Percentiles rank a stretch among this genome's conserved stretches.
Evolutionary conservation across 2,113 vertebrate genomes (phyloP).

Genomic region (Sarotherodon lohbergeri): DNA sequence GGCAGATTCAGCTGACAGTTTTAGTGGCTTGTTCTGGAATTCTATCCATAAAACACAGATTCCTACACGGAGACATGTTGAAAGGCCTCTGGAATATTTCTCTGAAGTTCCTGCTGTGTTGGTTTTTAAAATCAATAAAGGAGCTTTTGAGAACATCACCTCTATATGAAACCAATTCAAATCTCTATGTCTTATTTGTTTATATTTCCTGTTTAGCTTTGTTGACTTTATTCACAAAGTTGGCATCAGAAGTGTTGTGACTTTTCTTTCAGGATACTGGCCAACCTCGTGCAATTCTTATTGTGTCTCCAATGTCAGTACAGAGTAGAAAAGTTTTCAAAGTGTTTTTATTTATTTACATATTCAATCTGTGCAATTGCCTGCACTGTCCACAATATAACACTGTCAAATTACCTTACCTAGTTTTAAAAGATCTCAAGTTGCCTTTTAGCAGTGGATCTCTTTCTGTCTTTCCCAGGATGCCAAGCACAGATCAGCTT

Average conservation of each 20-base stretch:
- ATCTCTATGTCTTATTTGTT: not conserved
- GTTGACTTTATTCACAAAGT: not conserved
- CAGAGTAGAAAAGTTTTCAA: not conserved
- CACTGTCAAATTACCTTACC: not conserved
- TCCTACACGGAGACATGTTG: not conserved
- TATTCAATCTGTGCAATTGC: not conserved
- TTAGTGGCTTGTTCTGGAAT: not conserved
- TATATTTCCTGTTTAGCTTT: not conserved
- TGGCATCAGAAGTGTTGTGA: not conserved
- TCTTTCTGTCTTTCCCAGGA: not conserved
- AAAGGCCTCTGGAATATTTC: not conserved
- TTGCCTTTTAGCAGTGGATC: not conserved
- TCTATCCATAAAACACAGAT: not conserved
- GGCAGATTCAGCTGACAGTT: not conserved
- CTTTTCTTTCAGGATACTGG: not conserved
- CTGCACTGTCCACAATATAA: not conserved
- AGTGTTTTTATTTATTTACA: not conserved
- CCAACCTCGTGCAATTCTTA: not conserved
- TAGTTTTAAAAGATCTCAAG: not conserved
- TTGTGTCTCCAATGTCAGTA: not conserved
- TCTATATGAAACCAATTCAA: not conserved
- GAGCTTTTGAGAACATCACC: not conserved
- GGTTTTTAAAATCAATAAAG: not conserved
- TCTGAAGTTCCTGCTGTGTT: not conserved
- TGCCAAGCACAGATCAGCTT: not conserved